Evolutionary conservation across 2,113 vertebrate species (phyloP).

Genomic region (Oostethus manadensis): DNA sequence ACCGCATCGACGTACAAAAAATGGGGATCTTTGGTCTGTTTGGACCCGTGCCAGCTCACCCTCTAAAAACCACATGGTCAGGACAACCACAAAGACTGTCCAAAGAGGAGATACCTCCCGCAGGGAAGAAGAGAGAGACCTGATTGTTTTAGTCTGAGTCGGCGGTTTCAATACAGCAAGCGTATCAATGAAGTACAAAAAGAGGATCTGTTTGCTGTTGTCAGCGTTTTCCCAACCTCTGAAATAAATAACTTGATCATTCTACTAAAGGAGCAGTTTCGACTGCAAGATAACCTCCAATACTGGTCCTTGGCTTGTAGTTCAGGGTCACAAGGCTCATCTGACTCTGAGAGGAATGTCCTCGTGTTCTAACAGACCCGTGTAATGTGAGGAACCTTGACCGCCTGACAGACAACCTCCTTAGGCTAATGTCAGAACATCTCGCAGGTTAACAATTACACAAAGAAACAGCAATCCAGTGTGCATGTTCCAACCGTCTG

Average conservation of each 20-base stretch:
- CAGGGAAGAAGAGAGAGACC: constrained; percentile 44
- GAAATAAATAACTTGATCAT: constrained; percentile 12
- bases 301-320: constrained; percentile 23
- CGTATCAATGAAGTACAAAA: constrained; percentile 45
- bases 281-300: too few relatives aligned
- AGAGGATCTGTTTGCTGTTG: constrained; percentile 18
- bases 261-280: background rate
- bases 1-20: constrained; percentile 42
- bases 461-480: constrained; percentile 8
- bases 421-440: constrained; percentile 10
- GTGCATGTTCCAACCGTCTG: constrained; percentile 13
- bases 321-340: constrained; percentile 49
- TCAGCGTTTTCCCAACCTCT: constrained; percentile 3
- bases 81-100: constrained; percentile 50
- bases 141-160: constrained; percentile 42
- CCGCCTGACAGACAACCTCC: constrained; percentile 46
- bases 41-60: constrained; percentile 53
- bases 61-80: constrained; percentile 58
- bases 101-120: constrained; percentile 36
- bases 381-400: constrained; percentile 49
- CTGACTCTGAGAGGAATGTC: constrained; percentile 65
- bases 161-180: constrained; percentile 34
- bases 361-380: constrained; percentile 61
- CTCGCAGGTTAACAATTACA: constrained; percentile 45
- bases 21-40: constrained; percentile 50